phyloP scores from a whole-genome alignment of 2,888 invertebrate species.

The Amblyjoppa proteus region DNA sequence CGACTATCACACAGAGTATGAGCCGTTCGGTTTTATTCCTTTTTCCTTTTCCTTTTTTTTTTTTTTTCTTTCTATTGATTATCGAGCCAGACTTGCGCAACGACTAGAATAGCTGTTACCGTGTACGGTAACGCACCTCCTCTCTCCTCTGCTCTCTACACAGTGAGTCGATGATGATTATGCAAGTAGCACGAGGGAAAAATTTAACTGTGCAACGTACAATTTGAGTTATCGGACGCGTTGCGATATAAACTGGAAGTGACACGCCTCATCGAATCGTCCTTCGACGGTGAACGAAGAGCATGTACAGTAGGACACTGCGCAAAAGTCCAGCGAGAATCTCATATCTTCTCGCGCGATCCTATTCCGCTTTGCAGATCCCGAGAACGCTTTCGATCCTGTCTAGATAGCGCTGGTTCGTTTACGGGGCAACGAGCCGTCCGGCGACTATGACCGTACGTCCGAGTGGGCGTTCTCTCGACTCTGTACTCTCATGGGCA shows the following conservation, averaged over 20 bases:
- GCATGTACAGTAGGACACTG: not conserved
- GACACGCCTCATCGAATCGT: conserved; percentile 62
- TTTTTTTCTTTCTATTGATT: not conserved
- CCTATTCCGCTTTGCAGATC: conserved; percentile 30
- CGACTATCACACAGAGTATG: not conserved
- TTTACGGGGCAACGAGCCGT: conserved; percentile 45
- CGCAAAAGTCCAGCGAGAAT: not conserved
- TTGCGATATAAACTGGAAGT: conserved; percentile 3
- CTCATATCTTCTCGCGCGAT: conserved; percentile 10
- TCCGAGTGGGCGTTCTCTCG: conserved; percentile 55
- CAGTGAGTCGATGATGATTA: conserved; percentile 13
- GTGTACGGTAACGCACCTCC: conserved; percentile 2
- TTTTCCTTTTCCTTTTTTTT: not conserved
- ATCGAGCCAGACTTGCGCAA: not conserved
- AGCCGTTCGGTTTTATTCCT: not conserved
- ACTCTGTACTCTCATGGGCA: conserved; percentile 44
- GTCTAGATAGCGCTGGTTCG: conserved; percentile 21
- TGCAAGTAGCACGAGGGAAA: conserved; percentile 50
- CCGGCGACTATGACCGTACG: conserved; percentile 18
- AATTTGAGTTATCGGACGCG: conserved; percentile 27
- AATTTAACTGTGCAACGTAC: conserved; percentile 34
- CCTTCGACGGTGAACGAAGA: conserved; percentile 46
- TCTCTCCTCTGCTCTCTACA: not conserved
- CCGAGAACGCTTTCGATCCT: conserved; percentile 23
- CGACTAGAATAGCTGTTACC: not conserved